phyloP scores from a whole-genome alignment of 2,113 vertebrate genomes.

The Lasiurus cinereus region DNA sequence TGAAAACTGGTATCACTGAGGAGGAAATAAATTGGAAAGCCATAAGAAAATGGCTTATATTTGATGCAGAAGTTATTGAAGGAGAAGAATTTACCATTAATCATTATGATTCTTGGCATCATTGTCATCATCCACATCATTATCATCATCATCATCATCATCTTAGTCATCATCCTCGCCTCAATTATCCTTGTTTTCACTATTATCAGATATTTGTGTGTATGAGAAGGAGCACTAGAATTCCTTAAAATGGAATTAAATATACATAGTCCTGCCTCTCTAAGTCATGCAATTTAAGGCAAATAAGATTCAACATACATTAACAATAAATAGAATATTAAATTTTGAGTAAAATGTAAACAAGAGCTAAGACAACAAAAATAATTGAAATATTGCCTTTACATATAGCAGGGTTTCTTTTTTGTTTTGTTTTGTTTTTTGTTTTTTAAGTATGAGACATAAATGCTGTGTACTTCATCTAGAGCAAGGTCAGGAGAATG shows the following conservation, averaged over 20 bases:
- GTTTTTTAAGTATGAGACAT: background rate
- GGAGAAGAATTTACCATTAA: background rate
- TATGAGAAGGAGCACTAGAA: background rate
- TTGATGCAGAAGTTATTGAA: background rate
- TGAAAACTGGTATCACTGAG: background rate
- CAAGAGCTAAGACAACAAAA: background rate
- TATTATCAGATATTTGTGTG: background rate
- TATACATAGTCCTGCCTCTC: background rate
- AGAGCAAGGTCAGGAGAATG: background rate
- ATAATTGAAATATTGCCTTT: slow-evolving; percentile 21
- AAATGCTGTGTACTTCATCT: background rate
- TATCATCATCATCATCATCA: too few relatives aligned
- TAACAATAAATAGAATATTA: background rate
- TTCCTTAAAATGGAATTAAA: background rate
- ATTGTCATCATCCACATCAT: too few relatives aligned
- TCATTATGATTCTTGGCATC: background rate
- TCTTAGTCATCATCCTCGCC: background rate
- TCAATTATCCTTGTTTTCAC: too few relatives aligned
- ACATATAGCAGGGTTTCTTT: background rate
- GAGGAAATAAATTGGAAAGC: background rate
- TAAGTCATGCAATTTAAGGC: background rate
- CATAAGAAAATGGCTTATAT: background rate
- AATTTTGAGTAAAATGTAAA: slow-evolving; percentile 17
- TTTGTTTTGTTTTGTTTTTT: too few relatives aligned
- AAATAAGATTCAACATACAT: background rate